These are phyloP conservation scores for Bombycilla garrulus DNA, from an alignment of 2,113 vertebrate species.

Conservation along the genomic window DNA sequence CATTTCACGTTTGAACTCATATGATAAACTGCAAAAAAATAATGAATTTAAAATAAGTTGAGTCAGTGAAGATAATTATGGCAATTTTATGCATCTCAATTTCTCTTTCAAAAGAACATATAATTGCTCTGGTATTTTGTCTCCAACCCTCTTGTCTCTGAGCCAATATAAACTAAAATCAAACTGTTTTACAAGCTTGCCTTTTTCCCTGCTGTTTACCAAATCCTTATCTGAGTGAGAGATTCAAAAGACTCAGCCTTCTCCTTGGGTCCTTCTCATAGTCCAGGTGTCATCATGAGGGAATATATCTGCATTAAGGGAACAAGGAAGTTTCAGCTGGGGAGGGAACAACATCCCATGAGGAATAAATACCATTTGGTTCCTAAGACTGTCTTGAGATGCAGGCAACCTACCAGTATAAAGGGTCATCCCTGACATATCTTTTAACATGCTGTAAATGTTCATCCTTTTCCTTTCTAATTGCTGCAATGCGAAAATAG, in stretches of 20 bases:
- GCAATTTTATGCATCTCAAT: neutral
- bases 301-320: neutral
- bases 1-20: neutral
- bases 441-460: neutral
- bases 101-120: neutral
- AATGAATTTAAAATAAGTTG: neutral
- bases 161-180: neutral
- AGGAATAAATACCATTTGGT: neutral
- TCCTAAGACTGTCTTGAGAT: neutral
- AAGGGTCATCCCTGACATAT: neutral
- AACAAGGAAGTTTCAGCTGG: neutral
- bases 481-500: neutral
- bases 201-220: neutral
- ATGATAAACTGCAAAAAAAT: neutral
- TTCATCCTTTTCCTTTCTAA: neutral
- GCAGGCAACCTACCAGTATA: neutral
- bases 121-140: constrained; percentile 23
- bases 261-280: neutral
- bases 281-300: neutral
- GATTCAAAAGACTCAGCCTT: neutral
- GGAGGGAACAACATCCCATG: neutral
- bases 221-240: neutral
- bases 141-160: neutral
- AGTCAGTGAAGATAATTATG: neutral
- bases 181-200: neutral